Base-by-base conservation (phyloP, 2,797 vertebrate species). In the Siniperca obscura region DNA sequence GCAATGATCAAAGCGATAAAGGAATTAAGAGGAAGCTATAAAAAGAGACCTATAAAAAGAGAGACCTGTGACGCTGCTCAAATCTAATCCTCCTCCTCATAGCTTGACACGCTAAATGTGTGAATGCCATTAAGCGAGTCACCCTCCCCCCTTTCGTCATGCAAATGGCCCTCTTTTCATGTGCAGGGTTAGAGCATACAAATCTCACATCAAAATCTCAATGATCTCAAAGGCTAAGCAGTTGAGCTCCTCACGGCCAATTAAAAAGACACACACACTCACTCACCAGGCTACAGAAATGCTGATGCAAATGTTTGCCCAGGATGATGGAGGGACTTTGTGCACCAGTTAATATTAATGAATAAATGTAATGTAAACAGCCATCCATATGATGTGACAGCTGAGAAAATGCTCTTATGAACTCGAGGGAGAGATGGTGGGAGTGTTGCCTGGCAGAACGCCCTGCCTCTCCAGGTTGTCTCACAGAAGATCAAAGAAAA, bases 401-500 rank as follows among this genome's bases (percentile, higher is more conserved):
- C 76, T 48, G 76, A 83, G 73, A 52, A 70, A 79, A 75, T n/a
- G 78, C 77, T 76, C 70, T 50, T 14, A 7, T 55, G 61, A 82
- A 42, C 55, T 38, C 1, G 3, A 30, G 46, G 62, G 74, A 30
- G 60, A 70, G 30, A 53, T 44, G 65, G 56, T 22, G 64, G 30
- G 44, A 38, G 74, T 22, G 76, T 56, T 34, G 65, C 71, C 72
- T 84, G 61, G 76, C 67, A 69, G 57, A 62, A 65, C 0, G 25
- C 83, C 73, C 57, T 42, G 77, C 71, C 38, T 88, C 83, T 73
- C 70, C 74, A 53, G 64, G 72, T 74, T 42, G 74, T 85, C 87
- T 75, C 81, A 30, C 66, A 46, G 53, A 67, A 80, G 76, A 92
- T 93, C 87, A 94, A 92, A 91, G 87, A 65, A 79, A 80, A 76